Base-by-base conservation (phyloP, 2,888 invertebrate species). In the Epinotia brunnichana region DNA sequence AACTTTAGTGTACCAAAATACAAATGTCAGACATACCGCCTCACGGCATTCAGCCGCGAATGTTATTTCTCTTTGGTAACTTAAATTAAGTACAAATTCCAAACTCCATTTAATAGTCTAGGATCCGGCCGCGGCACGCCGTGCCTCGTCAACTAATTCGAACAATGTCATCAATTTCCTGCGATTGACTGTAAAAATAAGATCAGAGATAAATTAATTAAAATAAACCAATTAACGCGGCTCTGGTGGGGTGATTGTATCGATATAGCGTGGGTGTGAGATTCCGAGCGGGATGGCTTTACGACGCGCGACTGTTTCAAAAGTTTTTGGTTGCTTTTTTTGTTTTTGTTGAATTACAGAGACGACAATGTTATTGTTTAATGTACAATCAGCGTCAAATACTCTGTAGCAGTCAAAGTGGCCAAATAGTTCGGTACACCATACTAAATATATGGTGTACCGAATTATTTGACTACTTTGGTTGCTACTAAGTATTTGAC, bases 141-240 rank as follows among this genome's bases (percentile, higher is more conserved):
- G 3, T 41, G 19, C 21, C 39, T 60, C 60, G 39, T 39, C 59
- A 53, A 60, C 48, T 35, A 63, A 24, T 53, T 39, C 64, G 21
- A 70, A 70, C 69, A 70, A 63, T 56, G 60, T 53, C 70, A 59
- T 54, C 62, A 68, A 67, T 54, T 60, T 61, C 61, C 61, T 39
- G 21, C 57, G 21, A 61, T 59, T 29, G 64, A 62, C 51, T 54
- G 44, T 68, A 44, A 67, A 61, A 68, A 68, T 67, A 71, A 72
- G 73, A 73, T 69, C 51, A 29, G 44, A 73, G 73, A 73, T 73
- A 73, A 73, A 73, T 73, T 69, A 73, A 73, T 73, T 73, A 73
- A 73, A 73, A 69, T 69, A 69, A 63, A 51, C 62, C 68, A 69
- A 73, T 73, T 68, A 68, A 73, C 56, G 63, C 62, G 56, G 61